phyloP scores from a whole-genome alignment of 2,113 vertebrate species.

The Pongo abelii region DNA sequence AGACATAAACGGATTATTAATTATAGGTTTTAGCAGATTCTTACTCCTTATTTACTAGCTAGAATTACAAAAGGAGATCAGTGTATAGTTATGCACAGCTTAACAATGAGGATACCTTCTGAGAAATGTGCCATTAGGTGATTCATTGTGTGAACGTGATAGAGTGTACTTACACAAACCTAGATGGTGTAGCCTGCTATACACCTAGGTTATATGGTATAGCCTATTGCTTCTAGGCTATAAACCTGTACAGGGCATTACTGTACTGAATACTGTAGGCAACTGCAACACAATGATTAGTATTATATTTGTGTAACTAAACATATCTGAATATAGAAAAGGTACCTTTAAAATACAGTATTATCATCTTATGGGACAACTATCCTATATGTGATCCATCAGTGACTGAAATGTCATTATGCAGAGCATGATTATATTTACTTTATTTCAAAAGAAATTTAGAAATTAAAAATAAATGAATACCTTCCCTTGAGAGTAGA shows the following conservation, averaged over 20 bases:
- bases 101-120: background rate
- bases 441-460: background rate
- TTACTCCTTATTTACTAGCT: background rate
- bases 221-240: background rate
- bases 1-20: background rate
- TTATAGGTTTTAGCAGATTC: background rate
- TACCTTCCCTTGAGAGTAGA: background rate
- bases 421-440: background rate
- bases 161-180: background rate
- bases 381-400: background rate
- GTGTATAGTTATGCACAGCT: background rate
- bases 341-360: background rate
- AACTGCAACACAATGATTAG: background rate
- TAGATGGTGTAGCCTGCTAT: background rate
- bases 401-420: background rate
- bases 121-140: background rate
- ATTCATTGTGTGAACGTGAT: background rate
- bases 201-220: background rate
- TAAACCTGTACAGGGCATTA: background rate
- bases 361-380: background rate
- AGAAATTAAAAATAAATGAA: slow-evolving; percentile 2
- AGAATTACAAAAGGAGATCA: background rate
- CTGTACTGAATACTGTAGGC: background rate
- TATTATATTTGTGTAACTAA: background rate
- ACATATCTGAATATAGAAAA: background rate